Evolutionary conservation across 2,888 invertebrate species (phyloP).

Genomic region (Exocentrus adspersus): DNA sequence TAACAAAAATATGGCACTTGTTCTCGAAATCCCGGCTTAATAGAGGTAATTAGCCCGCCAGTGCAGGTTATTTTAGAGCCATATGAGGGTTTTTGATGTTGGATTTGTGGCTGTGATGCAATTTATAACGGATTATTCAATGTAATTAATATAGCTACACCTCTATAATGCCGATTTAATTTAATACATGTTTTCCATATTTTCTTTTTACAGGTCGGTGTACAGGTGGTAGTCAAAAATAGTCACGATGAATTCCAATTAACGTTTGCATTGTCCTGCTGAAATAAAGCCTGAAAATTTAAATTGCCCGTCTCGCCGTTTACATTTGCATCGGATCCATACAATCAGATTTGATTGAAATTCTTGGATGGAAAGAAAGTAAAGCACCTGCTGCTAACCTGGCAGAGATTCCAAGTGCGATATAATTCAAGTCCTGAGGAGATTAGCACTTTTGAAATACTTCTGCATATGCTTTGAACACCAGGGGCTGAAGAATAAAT

Average conservation of each 20-base stretch:
- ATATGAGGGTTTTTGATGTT: not conserved
- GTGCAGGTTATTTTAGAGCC: not conserved
- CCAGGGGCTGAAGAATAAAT: not conserved
- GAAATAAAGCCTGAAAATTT: too few species aligned
- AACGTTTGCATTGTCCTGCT: too few species aligned
- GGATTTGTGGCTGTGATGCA: not conserved
- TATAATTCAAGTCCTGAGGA: constrained; percentile 8
- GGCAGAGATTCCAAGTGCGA: not conserved
- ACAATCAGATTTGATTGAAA: not conserved
- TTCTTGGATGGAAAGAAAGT: not conserved
- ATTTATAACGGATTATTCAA: not conserved
- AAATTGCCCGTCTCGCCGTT: not conserved
- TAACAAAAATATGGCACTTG: constrained; percentile 38
- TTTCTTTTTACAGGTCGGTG: too few species aligned
- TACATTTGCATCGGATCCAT: too few species aligned
- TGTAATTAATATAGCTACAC: too few species aligned
- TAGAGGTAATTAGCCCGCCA: not conserved
- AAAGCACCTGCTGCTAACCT: not conserved
- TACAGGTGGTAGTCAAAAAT: too few species aligned
- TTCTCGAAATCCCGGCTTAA: constrained; percentile 15
- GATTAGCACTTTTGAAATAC: too few species aligned
- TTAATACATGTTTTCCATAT: too few species aligned
- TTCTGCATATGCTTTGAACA: too few species aligned
- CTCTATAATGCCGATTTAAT: too few species aligned
- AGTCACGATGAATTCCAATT: too few species aligned